phyloP scores from a whole-genome alignment of 2,113 vertebrate species.

The Globicephala melas region DNA sequence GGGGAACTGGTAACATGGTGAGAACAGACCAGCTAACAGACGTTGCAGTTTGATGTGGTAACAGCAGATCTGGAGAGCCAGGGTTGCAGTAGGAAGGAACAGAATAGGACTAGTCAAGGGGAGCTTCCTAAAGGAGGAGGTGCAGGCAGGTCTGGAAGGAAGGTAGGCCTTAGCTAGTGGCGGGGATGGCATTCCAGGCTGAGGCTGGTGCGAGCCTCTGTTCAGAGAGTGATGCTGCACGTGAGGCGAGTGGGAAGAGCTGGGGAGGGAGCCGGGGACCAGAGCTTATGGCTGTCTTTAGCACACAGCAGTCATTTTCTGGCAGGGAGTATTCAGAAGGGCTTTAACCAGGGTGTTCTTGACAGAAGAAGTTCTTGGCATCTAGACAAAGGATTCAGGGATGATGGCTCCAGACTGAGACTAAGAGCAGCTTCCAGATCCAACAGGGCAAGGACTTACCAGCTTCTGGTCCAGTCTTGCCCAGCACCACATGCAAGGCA shows the following conservation, averaged over 20 bases:
- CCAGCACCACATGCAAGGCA: background rate
- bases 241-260: rapidly evolving
- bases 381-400: background rate
- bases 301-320: background rate
- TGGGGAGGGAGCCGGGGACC: background rate
- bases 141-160: background rate
- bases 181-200: background rate
- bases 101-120: background rate
- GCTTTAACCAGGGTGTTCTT: background rate
- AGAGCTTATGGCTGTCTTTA: background rate
- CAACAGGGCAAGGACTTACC: background rate
- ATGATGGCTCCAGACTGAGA: background rate
- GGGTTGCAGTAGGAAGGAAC: background rate
- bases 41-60: background rate
- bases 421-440: background rate
- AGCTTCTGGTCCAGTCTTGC: background rate
- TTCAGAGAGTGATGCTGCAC: background rate
- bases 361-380: background rate
- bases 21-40: background rate
- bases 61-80: background rate
- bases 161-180: background rate
- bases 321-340: background rate
- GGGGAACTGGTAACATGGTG: background rate
- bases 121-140: background rate
- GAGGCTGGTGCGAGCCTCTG: background rate